phyloP scores from a whole-genome alignment of 2,113 vertebrate genomes.

The Campylorhamphus procurvoides region DNA sequence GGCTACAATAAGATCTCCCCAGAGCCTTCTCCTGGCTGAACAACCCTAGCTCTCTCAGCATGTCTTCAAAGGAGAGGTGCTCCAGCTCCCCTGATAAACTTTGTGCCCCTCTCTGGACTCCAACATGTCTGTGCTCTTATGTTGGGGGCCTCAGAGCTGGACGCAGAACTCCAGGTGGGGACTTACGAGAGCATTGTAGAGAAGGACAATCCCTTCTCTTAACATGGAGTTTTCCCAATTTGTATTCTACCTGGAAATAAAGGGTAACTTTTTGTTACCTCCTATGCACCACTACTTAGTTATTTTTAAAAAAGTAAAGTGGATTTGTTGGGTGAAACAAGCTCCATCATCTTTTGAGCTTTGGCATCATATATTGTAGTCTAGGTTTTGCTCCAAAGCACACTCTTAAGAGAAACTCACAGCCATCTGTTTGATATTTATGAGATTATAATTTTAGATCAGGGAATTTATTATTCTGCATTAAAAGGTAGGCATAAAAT shows the following conservation, averaged over 20 bases:
- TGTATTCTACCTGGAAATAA: not conserved
- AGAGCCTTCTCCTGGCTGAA: not conserved
- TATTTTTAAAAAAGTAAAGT: not conserved
- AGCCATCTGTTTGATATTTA: slow-evolving; percentile 52
- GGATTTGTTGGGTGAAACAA: slow-evolving; percentile 12
- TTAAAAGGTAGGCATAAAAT: slow-evolving; percentile 51
- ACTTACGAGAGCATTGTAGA: not conserved
- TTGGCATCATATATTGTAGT: not conserved
- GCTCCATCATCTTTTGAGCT: slow-evolving; percentile 9
- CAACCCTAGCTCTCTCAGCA: not conserved
- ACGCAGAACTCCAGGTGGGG: not conserved
- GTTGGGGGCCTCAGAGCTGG: not conserved
- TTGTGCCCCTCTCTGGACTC: not conserved
- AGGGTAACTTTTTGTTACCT: not conserved
- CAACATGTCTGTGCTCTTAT: not conserved
- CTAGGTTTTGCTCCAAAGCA: slow-evolving; percentile 12
- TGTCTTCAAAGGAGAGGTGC: not conserved
- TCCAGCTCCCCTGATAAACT: not conserved
- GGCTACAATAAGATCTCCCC: not conserved
- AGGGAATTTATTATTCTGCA: slow-evolving; percentile 36
- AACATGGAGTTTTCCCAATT: not conserved
- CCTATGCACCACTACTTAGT: not conserved
- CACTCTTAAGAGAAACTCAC: not conserved
- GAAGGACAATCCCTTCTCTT: not conserved
- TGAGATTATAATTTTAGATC: slow-evolving; percentile 53